Conservation (phyloP, 2,113 vertebrate genomes). For the Fukomys damarensis region DNA sequence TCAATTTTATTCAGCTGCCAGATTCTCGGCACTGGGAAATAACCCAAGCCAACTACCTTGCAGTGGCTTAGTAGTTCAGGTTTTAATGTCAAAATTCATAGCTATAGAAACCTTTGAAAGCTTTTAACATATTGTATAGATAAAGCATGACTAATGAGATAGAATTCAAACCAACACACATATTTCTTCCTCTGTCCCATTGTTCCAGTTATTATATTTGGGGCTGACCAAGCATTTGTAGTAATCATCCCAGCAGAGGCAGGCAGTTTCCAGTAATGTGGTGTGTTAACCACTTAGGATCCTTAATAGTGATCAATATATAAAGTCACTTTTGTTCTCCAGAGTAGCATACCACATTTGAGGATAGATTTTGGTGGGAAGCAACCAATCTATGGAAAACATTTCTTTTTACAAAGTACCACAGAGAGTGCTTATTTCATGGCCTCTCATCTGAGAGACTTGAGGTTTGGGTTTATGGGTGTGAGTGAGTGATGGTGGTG, state of each 20-base stretch:
- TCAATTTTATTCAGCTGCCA: constrained; percentile 60
- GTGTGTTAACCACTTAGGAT: background rate
- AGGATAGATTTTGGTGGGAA: background rate
- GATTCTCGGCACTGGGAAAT: constrained; percentile 55
- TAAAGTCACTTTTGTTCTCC: constrained; percentile 9
- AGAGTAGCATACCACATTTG: background rate
- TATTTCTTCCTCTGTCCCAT: background rate
- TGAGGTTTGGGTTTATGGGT: background rate
- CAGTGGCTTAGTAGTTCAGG: constrained; percentile 17
- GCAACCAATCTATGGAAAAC: background rate
- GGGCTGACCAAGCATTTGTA: background rate
- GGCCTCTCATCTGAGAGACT: background rate
- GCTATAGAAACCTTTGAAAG: constrained; percentile 27
- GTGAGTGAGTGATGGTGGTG: background rate
- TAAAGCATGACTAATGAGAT: constrained; percentile 53
- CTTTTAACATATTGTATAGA: constrained; percentile 30
- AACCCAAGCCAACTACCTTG: constrained; percentile 44
- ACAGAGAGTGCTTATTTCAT: background rate
- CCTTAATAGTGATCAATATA: background rate
- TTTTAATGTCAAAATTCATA: constrained; percentile 65
- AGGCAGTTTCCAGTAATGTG: constrained; percentile 25
- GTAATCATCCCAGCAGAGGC: background rate
- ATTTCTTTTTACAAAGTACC: background rate
- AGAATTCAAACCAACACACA: background rate
- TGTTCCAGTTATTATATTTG: background rate